Evolutionary conservation across 2,113 vertebrate species (phyloP), one percentile per base, ranked within the genome.

Genomic region (Cephalopterus ornatus): DNA sequence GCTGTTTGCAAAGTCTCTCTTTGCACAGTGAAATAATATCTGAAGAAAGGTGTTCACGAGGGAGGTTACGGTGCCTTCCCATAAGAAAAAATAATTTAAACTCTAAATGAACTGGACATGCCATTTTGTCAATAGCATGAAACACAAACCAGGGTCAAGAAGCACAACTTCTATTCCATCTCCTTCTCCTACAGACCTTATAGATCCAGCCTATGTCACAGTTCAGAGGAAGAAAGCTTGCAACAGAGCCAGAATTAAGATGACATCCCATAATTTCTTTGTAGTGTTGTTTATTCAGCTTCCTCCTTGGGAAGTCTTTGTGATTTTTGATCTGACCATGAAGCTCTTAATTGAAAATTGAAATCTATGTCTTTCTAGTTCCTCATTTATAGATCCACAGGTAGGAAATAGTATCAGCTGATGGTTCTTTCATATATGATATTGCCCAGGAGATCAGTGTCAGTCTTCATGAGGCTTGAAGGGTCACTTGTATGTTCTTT

Each of bases 401-500:
- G 59, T 47, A 33, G 78, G 32, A 89, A 92, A 78, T 86, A 65
- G 52, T 73, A 71, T 52, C 47, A 49, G 24, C 41, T 87, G 32
- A 27, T 50, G 8, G 28, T 39, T 72, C 56, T 91, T 84, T 92
- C 77, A 67, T 88, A 65, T 75, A 53, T 77, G 49, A 59, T 85
- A 66, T 75, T 94, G n/a, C 41, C 27, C 81, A n/a, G 62, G 56
- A 90, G 74, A 66, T 37, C 4, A 24, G 56, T 81, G 24, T 93
- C 93, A 92, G 89, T 81, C 49, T 96, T 94, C 81, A 73, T 66
- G 59, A 95, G n/a, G 50, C 52, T 96, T 93, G 72, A 93, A 90
- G 55, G 22, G 56, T 81, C 68, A 65, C 68, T 74, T 93, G 26
- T 49, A 70, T 61, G 62, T 92, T 94, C 61, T 46, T 72, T 76